Evolutionary conservation across 2,797 vertebrate species (phyloP).

Genomic region (Telmatherina bonti): DNA sequence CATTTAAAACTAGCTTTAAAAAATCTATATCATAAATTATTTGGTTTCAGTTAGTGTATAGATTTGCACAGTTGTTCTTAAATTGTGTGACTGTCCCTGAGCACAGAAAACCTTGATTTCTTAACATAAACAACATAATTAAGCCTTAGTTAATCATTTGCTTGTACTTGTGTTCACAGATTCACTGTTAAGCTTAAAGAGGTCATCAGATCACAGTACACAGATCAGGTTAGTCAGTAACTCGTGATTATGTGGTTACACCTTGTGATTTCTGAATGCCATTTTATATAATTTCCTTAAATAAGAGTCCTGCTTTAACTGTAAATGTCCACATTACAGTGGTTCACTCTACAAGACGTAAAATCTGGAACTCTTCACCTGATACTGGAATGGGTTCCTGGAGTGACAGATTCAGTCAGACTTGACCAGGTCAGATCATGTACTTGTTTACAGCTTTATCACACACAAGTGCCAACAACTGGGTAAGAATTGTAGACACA

Average conservation of each 20-base stretch:
- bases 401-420: slow-evolving; percentile 66
- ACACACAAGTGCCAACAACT: neutral
- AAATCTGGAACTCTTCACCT: slow-evolving; percentile 90
- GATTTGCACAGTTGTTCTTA: neutral
- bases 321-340: slow-evolving; percentile 77
- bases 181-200: slow-evolving; percentile 85
- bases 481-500: slow-evolving; percentile 16
- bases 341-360: slow-evolving; percentile 89
- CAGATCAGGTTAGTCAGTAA: slow-evolving; percentile 85
- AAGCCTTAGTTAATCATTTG: neutral
- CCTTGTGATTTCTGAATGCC: slow-evolving; percentile 8
- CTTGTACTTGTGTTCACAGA: slow-evolving; percentile 71
- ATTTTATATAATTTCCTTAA: neutral
- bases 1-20: too few species aligned
- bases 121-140: neutral
- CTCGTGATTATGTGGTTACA: neutral
- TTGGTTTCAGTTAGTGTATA: neutral
- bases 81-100: accelerated
- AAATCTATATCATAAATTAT: too few species aligned
- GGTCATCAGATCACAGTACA: slow-evolving; percentile 84
- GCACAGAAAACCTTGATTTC: neutral
- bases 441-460: neutral
- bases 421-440: slow-evolving; percentile 85
- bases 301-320: neutral
- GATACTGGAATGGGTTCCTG: slow-evolving; percentile 87